phyloP scores from a whole-genome alignment of 2,888 invertebrate species.

The Blastobasis adustella region DNA sequence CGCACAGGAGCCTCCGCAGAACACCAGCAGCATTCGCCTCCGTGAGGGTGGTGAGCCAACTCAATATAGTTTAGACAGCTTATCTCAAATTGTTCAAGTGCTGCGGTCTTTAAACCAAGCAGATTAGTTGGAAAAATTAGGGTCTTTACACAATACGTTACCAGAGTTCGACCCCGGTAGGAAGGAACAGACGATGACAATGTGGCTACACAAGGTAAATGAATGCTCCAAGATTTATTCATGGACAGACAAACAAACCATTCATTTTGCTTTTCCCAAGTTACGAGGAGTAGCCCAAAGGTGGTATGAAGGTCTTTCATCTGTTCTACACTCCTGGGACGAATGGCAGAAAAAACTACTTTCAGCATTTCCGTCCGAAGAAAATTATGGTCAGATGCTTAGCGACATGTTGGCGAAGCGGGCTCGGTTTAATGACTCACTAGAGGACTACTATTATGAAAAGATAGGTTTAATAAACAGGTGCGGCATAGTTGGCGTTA shows the following conservation, averaged over 20 bases:
- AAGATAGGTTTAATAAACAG: constrained; percentile 11
- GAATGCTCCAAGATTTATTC: constrained; percentile 1
- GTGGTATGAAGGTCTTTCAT: constrained; percentile 3
- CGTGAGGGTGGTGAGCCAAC: too few relatives aligned
- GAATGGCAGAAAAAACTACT: constrained; percentile 12
- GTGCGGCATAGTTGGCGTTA: not conserved
- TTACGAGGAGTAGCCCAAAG: not conserved
- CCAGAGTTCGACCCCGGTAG: constrained; percentile 6
- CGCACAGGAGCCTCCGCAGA: too few relatives aligned
- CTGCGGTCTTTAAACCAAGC: too few relatives aligned
- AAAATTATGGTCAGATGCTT: constrained; percentile 6
- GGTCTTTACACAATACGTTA: constrained; percentile 22
- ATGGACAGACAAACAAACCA: constrained; percentile 1
- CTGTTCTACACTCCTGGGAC: not conserved
- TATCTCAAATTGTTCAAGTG: too few relatives aligned
- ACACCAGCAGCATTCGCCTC: too few relatives aligned
- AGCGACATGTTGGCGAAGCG: constrained; percentile 10
- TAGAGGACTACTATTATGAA: constrained; percentile 13
- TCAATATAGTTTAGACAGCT: too few relatives aligned
- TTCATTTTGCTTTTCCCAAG: constrained; percentile 1
- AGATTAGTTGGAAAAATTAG: not conserved
- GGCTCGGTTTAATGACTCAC: constrained; percentile 5
- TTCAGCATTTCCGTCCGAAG: constrained; percentile 10
- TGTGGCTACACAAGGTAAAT: constrained; percentile 4
- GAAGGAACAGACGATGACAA: not conserved